A percentile compares a stretch with the other conserved stretches of the same genome.
These are phyloP conservation scores for Emesis furor DNA, from an alignment of 2,888 invertebrate species.

Conservation along the genomic window DNA sequence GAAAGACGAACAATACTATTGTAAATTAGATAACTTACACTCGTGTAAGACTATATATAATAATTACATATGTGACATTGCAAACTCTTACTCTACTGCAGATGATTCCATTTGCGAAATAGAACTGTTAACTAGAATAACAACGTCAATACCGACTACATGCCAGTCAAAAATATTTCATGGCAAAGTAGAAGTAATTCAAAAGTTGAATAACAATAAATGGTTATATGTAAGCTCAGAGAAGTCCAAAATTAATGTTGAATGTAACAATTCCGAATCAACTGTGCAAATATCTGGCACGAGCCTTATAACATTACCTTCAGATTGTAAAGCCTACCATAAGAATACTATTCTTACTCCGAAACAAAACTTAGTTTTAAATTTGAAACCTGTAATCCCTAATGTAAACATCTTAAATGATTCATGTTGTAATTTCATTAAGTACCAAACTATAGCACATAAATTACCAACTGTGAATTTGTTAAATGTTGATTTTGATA, in stretches of 20 bases:
- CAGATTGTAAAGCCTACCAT: neutral
- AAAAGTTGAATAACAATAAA: neutral
- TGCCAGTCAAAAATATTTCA: constrained; percentile 31
- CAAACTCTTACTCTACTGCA: neutral
- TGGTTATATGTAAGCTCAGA: neutral
- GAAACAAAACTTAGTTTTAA: no score
- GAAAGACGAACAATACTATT: neutral
- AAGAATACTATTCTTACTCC: neutral
- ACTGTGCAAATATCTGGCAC: neutral
- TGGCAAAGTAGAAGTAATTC: constrained; percentile 21
- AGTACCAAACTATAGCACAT: neutral
- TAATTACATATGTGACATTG: neutral
- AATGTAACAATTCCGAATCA: neutral
- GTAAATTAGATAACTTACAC: neutral
- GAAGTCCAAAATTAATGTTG: neutral
- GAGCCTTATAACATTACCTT: neutral
- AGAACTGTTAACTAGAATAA: constrained; percentile 29
- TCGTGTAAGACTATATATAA: neutral
- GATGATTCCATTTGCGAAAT: neutral
- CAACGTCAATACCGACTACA: constrained; percentile 22
- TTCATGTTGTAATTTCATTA: neutral
- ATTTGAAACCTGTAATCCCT: neutral
- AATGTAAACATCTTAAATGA: neutral
- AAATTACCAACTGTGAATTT: neutral
- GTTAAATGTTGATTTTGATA: neutral